Base-by-base conservation (phyloP, 2,888 invertebrate species). In the Cerastoderma edule region DNA sequence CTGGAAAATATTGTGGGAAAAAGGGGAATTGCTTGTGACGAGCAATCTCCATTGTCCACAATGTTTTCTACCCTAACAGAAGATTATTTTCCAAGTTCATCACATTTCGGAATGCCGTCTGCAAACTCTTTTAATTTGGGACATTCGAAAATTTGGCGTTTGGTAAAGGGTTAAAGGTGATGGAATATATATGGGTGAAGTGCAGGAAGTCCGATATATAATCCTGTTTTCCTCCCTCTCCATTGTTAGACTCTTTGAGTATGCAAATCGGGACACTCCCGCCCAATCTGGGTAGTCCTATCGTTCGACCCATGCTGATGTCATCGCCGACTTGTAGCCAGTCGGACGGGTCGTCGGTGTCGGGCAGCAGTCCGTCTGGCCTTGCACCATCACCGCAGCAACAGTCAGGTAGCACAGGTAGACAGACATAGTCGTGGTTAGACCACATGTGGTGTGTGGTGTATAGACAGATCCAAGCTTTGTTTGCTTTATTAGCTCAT, bases 311-410 rank as follows among this genome's bases (percentile, higher is more conserved):
- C 6, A 71, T 85, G 8, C 69, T 87, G 69, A 84, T 89, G 66
- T 86, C 87, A 32, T 88, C 89, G n/a, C 89, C 90, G 16, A 64
- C 89, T 2, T 86, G 86, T 44, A 83, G 84, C 64, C 83, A 86
- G 57, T 85, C 86, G 30, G 87, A 86, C 64, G 82, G 74, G 60
- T 87, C 88, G 16, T 85, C 86, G 2, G 66, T 87, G 65, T 88
- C 88, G 8, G 83, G 88, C 44, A 86, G 87, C 80, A 88, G 86
- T 72, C 85, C 87, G 13, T 83, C 85, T 28, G 88, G 84, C 57
- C 88, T 87, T 3, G 79, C 86, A 10, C 88, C 88, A 32, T 89
- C 89, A 24, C 86, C 88, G 0, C 80, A 84, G 53, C 82, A 76
- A 54, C 83, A 72, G 78, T 82, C 83, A 83, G 81, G 50, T 77